phyloP scores from a whole-genome alignment of 2,888 invertebrate genomes.

The Smittia aterrima region DNA sequence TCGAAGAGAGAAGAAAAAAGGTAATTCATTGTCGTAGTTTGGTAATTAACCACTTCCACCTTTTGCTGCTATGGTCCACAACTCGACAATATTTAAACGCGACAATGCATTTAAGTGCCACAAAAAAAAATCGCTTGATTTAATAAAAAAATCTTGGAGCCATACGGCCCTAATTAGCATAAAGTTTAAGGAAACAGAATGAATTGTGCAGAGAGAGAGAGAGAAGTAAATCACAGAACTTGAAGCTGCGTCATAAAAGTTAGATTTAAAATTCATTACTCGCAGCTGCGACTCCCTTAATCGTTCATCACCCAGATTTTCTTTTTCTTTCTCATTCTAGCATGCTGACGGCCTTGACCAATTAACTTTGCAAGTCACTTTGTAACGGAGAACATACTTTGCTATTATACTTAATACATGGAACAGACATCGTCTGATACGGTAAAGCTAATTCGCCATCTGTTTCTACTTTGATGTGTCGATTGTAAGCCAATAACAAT shows the following conservation, averaged over 20 bases:
- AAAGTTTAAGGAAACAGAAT: constrained; percentile 5
- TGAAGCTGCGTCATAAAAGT: constrained; percentile 15
- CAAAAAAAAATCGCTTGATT: background rate
- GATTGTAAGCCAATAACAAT: constrained; percentile 21
- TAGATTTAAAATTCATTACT: constrained; percentile 38
- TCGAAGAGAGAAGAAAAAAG: background rate
- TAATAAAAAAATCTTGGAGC: background rate
- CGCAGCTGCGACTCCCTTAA: background rate
- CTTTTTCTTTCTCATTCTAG: background rate
- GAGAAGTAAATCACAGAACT: background rate
- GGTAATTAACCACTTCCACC: constrained; percentile 13
- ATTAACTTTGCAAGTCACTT: constrained; percentile 18
- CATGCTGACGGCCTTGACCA: constrained; percentile 15
- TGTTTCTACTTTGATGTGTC: background rate
- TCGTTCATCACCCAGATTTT: background rate
- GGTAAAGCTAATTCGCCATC: background rate
- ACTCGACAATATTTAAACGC: background rate
- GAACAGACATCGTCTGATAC: background rate
- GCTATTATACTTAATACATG: background rate
- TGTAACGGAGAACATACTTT: constrained; percentile 10
- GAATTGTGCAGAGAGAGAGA: background rate
- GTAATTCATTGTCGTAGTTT: constrained; percentile 28
- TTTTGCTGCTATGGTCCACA: background rate
- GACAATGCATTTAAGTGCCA: background rate
- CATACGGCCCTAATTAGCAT: background rate